Conservation (phyloP, 2,888 invertebrate genomes). For the Pilophorus perplexus region DNA sequence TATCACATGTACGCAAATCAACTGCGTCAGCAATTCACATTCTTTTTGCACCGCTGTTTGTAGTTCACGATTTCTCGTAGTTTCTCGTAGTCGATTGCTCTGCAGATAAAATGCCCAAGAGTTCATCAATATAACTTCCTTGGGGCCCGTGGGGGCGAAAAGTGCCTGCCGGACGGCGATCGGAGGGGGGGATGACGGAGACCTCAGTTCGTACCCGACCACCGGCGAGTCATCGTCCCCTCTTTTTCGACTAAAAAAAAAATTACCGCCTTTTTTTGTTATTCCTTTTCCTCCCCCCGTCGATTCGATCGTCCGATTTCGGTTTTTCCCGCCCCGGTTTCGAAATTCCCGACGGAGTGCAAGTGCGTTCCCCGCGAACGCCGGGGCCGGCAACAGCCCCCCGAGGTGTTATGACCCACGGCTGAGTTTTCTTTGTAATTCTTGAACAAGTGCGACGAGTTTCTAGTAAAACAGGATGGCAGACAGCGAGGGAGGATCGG, state of each 20-base stretch:
- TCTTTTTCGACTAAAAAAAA: not conserved
- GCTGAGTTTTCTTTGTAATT: not conserved
- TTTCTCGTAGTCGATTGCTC: too few species aligned
- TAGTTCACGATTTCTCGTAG: too few species aligned
- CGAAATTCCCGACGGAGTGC: slow-evolving; percentile 18
- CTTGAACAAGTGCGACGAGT: not conserved
- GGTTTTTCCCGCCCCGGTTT: not conserved
- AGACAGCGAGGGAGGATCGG: slow-evolving; percentile 92
- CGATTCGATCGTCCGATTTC: not conserved
- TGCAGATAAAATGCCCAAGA: too few species aligned
- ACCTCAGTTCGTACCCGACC: slow-evolving; percentile 28
- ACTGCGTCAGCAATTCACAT: too few species aligned
- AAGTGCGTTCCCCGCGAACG: slow-evolving; percentile 10
- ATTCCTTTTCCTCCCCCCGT: not conserved
- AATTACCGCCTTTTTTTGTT: not conserved
- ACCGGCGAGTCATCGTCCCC: slow-evolving; percentile 27
- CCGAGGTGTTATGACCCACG: not conserved
- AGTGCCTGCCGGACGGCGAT: not conserved
- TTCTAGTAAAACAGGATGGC: slow-evolving; percentile 63
- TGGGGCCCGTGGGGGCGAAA: too few species aligned
- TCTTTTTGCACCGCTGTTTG: too few species aligned
- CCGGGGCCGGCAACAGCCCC: not conserved
- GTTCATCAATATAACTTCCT: too few species aligned
- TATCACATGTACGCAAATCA: too few species aligned
- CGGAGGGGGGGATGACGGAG: slow-evolving; percentile 12